Percentiles rank a stretch among this genome's conserved stretches.
Conservation (phyloP, 2,797 vertebrate genomes). For the Lagorchestes hirsutus region DNA sequence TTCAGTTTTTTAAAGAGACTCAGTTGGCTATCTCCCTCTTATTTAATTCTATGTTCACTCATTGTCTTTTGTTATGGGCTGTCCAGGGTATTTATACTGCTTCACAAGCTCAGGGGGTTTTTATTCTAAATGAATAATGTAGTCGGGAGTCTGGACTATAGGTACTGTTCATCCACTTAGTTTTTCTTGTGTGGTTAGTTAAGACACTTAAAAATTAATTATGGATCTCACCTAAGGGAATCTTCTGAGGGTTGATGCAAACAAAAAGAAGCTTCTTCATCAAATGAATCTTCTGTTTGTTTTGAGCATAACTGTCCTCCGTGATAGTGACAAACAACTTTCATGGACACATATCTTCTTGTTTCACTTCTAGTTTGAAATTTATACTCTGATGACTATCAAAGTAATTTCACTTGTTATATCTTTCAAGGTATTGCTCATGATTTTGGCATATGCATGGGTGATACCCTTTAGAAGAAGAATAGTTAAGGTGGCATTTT, state of each 20-base stretch:
- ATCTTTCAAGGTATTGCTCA: neutral
- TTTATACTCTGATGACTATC: neutral
- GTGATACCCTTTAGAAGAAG: neutral
- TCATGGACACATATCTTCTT: neutral
- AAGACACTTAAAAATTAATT: neutral
- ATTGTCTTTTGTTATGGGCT: neutral
- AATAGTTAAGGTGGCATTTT: neutral
- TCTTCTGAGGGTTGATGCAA: neutral
- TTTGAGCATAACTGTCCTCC: neutral
- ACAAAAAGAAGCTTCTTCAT: neutral
- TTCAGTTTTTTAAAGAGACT: neutral
- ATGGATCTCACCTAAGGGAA: neutral
- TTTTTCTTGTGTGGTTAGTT: neutral
- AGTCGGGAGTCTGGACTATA: neutral
- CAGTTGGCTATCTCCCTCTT: neutral
- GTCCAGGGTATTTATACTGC: neutral
- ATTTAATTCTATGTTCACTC: neutral
- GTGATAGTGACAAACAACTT: neutral
- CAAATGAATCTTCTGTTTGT: neutral
- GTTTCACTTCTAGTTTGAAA: neutral
- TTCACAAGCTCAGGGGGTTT: neutral
- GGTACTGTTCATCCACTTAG: neutral
- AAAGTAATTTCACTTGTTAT: neutral
- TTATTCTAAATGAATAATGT: neutral
- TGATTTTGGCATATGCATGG: neutral